Evolutionary conservation across 2,888 invertebrate genomes (phyloP).

Genomic region (Idaea aversata): DNA sequence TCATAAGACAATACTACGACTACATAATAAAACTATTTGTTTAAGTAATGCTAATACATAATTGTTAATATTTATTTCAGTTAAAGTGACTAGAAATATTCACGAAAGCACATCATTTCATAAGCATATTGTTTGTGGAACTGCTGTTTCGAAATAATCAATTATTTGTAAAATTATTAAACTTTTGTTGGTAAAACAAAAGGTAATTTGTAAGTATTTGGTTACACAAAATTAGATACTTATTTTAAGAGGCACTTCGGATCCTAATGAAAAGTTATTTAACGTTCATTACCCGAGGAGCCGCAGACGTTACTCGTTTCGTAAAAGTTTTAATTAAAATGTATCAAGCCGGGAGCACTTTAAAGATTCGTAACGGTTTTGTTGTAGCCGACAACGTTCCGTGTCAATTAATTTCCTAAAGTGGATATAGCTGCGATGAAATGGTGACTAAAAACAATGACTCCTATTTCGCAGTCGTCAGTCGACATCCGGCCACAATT

Average conservation of each 20-base stretch:
- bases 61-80: background rate
- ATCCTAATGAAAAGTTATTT: conserved; percentile 49
- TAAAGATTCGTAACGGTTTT: conserved; percentile 60
- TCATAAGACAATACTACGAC: too few relatives aligned
- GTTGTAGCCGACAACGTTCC: conserved; percentile 59
- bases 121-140: conserved; percentile 12
- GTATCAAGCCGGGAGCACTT: conserved; percentile 59
- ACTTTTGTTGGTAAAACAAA: conserved; percentile 3
- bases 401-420: conserved; percentile 74
- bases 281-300: conserved; percentile 48
- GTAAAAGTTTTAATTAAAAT: conserved; percentile 75
- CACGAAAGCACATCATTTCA: conserved; percentile 11
- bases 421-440: conserved; percentile 60
- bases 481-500: conserved; percentile 50
- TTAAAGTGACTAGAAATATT: conserved; percentile 22
- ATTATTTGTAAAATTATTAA: conserved; percentile 13
- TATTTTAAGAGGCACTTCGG: conserved; percentile 34
- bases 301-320: conserved; percentile 55
- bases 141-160: conserved; percentile 13
- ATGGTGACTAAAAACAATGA: conserved; percentile 63
- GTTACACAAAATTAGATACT: conserved; percentile 34
- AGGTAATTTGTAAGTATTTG: conserved; percentile 18
- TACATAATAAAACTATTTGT: too few relatives aligned
- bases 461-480: conserved; percentile 53
- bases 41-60: too few relatives aligned